Evolutionary conservation across 1,140 invertebrate species (phyloP).

Genomic region (Penaeus japonicus): DNA sequence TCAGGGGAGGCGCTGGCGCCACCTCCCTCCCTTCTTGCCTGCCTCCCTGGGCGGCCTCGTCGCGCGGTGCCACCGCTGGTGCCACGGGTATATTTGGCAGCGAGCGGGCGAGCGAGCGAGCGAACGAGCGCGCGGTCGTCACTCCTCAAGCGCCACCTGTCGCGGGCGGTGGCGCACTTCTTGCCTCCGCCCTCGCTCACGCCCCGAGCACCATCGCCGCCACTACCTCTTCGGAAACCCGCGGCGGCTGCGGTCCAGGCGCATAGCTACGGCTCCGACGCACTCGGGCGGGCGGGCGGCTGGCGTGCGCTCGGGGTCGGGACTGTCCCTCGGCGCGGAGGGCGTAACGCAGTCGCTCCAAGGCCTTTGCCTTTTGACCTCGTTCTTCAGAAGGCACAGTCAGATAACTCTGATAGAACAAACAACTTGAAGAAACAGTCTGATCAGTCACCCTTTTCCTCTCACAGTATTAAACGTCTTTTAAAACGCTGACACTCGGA

Average conservation of each 20-base stretch:
- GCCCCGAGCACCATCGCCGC: background rate
- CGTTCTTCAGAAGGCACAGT: background rate
- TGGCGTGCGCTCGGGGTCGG: background rate
- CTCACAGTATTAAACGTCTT: background rate
- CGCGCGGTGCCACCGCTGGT: background rate
- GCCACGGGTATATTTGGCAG: constrained; percentile 39
- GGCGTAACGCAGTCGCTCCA: too few relatives aligned
- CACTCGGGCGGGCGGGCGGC: background rate
- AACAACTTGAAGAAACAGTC: background rate
- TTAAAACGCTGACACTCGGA: background rate
- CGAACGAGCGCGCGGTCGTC: background rate
- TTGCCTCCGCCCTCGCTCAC: background rate
- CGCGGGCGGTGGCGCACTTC: background rate
- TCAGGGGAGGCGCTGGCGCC: background rate
- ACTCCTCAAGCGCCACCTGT: constrained; percentile 39
- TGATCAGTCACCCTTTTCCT: background rate
- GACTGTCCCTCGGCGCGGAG: background rate
- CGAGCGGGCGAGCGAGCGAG: too few relatives aligned
- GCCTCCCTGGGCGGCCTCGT: too few relatives aligned
- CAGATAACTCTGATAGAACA: background rate
- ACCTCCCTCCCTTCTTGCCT: background rate
- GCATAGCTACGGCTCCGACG: constrained; percentile 16
- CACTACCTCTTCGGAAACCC: constrained; percentile 43
- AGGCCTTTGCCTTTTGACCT: background rate
- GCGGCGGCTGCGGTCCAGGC: background rate